phyloP scores from a whole-genome alignment of 2,888 invertebrate species.

The Pomacea canaliculata region DNA sequence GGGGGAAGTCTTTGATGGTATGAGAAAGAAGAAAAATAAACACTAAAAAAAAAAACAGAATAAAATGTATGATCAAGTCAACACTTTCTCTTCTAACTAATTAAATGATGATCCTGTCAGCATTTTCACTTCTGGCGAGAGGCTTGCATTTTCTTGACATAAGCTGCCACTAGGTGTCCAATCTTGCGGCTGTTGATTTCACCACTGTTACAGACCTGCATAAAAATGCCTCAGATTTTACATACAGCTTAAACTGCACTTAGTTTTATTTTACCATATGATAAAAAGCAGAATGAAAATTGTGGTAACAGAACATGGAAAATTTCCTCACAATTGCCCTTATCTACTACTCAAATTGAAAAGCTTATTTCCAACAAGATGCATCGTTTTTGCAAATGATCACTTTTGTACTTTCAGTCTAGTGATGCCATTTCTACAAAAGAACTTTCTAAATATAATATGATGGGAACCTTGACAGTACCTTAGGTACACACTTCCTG shows the following conservation, averaged over 20 bases:
- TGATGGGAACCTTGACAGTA: constrained; percentile 68
- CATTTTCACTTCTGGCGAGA: not conserved
- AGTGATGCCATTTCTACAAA: not conserved
- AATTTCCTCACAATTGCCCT: no score
- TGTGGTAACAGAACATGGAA: not conserved
- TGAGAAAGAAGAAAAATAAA: no score
- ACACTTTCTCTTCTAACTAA: not conserved
- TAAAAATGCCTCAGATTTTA: not conserved
- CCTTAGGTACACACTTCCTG: constrained; percentile 96
- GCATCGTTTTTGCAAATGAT: not conserved
- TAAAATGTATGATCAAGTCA: not conserved
- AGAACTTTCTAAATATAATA: not conserved
- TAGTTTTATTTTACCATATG: no score
- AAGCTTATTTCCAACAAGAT: not conserved
- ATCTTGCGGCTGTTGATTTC: constrained; percentile 16
- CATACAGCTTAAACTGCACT: not conserved
- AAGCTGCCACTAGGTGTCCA: constrained; percentile 10
- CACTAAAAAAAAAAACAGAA: no score
- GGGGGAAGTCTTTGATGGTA: no score
- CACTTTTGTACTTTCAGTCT: not conserved
- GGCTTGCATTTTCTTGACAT: constrained; percentile 17
- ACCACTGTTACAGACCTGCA: constrained; percentile 14
- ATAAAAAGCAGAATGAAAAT: no score
- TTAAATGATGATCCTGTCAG: not conserved
- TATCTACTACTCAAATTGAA: not conserved